A percentile compares a stretch with the other conserved stretches of the same genome.
These are phyloP conservation scores for Chalcosyrphus nemorum DNA, from an alignment of 2,888 invertebrate genomes.

Conservation along the genomic window DNA sequence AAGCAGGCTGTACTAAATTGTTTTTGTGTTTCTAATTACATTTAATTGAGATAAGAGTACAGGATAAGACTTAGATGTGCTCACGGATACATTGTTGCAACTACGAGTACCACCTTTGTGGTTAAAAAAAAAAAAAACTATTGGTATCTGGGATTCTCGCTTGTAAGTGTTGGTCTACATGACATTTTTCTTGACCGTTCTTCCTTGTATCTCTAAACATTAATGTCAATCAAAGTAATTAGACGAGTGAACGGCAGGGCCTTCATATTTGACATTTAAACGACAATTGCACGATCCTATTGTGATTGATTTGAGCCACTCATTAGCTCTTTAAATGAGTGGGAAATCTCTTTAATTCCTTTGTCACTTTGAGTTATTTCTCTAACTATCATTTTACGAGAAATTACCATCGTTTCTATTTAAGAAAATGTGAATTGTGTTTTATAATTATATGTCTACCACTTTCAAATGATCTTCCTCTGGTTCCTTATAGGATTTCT, in stretches of 20 bases:
- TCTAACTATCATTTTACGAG: too few relatives aligned
- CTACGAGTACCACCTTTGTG: not conserved
- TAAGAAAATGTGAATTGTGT: too few relatives aligned
- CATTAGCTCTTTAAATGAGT: not conserved
- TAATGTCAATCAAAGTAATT: not conserved
- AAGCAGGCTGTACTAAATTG: not conserved
- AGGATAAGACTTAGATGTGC: not conserved
- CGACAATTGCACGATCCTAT: not conserved
- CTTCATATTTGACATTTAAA: not conserved
- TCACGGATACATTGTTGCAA: not conserved
- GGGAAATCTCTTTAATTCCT: too few relatives aligned
- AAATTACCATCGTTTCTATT: too few relatives aligned
- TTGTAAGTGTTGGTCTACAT: not conserved
- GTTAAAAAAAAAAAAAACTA: not conserved
- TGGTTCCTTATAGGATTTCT: too few relatives aligned
- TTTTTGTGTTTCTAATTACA: constrained; percentile 4
- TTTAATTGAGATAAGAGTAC: not conserved
- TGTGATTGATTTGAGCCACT: not conserved
- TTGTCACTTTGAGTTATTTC: too few relatives aligned
- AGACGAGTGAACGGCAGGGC: not conserved
- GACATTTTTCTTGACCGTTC: not conserved
- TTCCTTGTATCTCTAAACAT: not conserved
- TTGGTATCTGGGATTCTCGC: not conserved
- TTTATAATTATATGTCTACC: too few relatives aligned
- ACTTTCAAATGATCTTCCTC: too few relatives aligned